Conservation (phyloP, 30 jellyfish, hydroid and myxozoan species). For the Hydra vulgaris region DNA sequence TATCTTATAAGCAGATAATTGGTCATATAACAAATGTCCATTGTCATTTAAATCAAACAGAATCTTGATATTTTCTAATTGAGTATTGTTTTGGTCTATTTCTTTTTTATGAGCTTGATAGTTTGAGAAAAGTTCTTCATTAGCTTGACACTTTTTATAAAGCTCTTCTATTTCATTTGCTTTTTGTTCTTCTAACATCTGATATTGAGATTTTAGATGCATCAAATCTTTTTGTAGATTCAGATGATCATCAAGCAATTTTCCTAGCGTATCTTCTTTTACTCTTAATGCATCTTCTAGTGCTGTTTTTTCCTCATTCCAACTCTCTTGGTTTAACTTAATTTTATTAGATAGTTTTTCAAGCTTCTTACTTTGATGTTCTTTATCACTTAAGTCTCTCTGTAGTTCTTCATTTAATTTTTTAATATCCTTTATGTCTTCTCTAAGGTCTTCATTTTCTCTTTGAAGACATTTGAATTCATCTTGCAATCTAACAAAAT, state of each 20-base stretch:
- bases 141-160: not conserved
- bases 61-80: conserved; percentile 20
- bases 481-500: not conserved
- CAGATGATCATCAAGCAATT: conserved; percentile 12
- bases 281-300: conserved; percentile 64
- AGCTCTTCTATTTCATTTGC: conserved; percentile 8
- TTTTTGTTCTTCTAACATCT: not conserved
- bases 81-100: conserved; percentile 5
- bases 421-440: conserved; percentile 21
- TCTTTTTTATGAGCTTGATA: conserved; percentile 14
- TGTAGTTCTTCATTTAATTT: conserved; percentile 36
- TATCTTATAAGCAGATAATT: not conserved
- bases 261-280: conserved; percentile 41
- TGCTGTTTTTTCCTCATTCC: conserved; percentile 48
- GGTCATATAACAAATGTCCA: conserved; percentile 13
- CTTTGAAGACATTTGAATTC: not conserved
- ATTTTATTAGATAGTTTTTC: conserved; percentile 26
- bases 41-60: conserved; percentile 19
- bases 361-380: conserved; percentile 33
- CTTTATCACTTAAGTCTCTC: conserved; percentile 53
- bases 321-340: conserved; percentile 28
- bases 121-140: conserved; percentile 29
- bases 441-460: conserved; percentile 10
- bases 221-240: conserved; percentile 17
- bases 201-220: not conserved